Base-by-base conservation (phyloP, 1,140 invertebrate species). In the Meteorus sp. region DNA sequence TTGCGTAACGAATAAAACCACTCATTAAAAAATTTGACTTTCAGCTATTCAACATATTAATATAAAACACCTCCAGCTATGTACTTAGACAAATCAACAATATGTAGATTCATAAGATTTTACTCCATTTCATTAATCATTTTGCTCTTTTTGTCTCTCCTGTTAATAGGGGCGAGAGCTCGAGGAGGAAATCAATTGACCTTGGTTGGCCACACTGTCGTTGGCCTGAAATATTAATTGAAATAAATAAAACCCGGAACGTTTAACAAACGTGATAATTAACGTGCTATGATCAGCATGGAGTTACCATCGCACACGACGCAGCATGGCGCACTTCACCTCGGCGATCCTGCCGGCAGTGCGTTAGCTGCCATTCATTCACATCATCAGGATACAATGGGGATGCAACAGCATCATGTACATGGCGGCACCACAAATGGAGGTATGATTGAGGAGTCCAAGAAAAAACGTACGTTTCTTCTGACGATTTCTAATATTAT, bases 391-490 rank as follows among this genome's bases (percentile, higher is more conserved):
- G 77, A 79, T 47, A 54, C 69, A 22, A 35, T 79, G 56, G 65
- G 65, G 37, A 72, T 77, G 52, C 76, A n/a, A n/a, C n/a, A 78
- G 56, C 77, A 78, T 66, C 75, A 78, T 39, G 72, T 70, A 68
- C 71, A 76, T 44, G 68, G 65, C n/a, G 66, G 65, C 53, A 56
- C 71, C 22, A 74, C 73, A 66, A 64, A 69, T 56, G 76, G 77
- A 79, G 76, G 77, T 78, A 77, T 78, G 74, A 61, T 74, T 70
- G 75, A 79, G 74, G 74, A 78, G 51, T 74, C 73, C 65, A 74
- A 77, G 74, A 79, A 77, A 71, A 78, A 79, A 75, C 76, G 77
- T 79, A 79, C 63, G 75, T 79, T 78, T 79, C 68, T 74, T 76
- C 71, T 74, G 72, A 70, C 60, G 70, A 75, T 69, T 72, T 47